A percentile compares a stretch with the other conserved stretches of the same genome.
Conservation (phyloP, 2,797 vertebrate species). For the Moxostoma hubbsi region DNA sequence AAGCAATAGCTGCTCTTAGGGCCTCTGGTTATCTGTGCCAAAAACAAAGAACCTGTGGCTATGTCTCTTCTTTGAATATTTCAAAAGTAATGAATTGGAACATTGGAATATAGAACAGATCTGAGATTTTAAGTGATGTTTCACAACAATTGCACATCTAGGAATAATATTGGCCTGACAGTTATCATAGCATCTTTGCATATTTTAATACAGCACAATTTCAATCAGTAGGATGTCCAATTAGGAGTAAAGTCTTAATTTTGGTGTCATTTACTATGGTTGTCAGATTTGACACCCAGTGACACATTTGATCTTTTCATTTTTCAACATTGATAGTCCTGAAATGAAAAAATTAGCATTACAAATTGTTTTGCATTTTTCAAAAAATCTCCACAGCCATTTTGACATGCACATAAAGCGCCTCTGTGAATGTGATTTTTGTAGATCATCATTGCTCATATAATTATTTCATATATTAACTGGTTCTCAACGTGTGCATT, state of each 20-base stretch:
- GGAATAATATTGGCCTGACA: conserved; percentile 59
- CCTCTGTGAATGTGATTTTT: conserved; percentile 26
- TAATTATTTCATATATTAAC: conserved; percentile 41
- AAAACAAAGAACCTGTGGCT: conserved; percentile 63
- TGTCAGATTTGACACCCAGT: conserved; percentile 14
- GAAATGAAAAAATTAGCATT: not conserved
- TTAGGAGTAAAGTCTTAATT: conserved; percentile 35
- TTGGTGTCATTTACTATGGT: conserved; percentile 43
- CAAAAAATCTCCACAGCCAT: conserved; percentile 13
- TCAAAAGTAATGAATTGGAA: conserved; percentile 62
- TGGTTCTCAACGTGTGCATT: conserved; percentile 14
- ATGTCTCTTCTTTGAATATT: conserved; percentile 66
- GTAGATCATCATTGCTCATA: conserved; percentile 15
- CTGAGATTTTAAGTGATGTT: conserved; percentile 60
- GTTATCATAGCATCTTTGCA: conserved; percentile 27
- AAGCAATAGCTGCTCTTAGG: conserved; percentile 48
- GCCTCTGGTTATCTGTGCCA: conserved; percentile 30
- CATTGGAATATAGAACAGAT: conserved; percentile 51
- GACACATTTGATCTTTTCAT: conserved; percentile 10
- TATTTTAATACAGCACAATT: conserved; percentile 24
- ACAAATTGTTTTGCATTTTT: not conserved
- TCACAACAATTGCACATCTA: conserved; percentile 57
- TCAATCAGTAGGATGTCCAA: conserved; percentile 51
- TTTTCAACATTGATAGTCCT: not conserved
- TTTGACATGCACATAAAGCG: conserved; percentile 27